Evolutionary conservation across 1,140 invertebrate genomes (phyloP).

Genomic region (Arion vulgaris): DNA sequence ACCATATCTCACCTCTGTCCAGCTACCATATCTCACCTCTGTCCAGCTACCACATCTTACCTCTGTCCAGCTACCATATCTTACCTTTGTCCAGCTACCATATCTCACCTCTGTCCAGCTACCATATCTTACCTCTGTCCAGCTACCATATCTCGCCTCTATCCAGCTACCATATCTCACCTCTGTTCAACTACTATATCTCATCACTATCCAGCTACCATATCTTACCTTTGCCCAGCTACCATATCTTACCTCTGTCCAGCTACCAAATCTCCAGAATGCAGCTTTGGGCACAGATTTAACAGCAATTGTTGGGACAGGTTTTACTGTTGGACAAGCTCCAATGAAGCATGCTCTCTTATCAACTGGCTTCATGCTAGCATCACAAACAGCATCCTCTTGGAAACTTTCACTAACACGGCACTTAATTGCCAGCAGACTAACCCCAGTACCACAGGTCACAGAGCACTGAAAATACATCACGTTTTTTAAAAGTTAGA

Average conservation of each 20-base stretch:
- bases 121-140: too few relatives aligned
- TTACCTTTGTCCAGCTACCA: too few relatives aligned
- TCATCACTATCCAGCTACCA: too few relatives aligned
- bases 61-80: too few relatives aligned
- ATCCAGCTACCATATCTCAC: too few relatives aligned
- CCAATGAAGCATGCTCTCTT: conserved; percentile 51
- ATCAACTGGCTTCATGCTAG: conserved; percentile 50
- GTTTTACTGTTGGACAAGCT: conserved; percentile 47
- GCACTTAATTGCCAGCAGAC: conserved; percentile 53
- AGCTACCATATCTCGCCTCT: too few relatives aligned
- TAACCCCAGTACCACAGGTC: conserved; percentile 65
- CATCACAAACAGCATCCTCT: conserved; percentile 52
- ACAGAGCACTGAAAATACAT: conserved; percentile 66
- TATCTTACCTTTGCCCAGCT: too few relatives aligned
- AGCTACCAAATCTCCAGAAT: conserved; percentile 59
- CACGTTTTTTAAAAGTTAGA: neutral
- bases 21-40: too few relatives aligned
- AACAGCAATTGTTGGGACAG: conserved; percentile 43
- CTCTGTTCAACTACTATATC: too few relatives aligned
- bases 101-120: too few relatives aligned
- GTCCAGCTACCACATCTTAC: too few relatives aligned
- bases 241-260: conserved; percentile 64
- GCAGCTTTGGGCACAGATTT: conserved; percentile 29
- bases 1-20: too few relatives aligned
- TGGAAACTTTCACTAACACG: conserved; percentile 45